Percentiles rank a stretch among this genome's conserved stretches.
Evolutionary conservation across 1,140 invertebrate species (phyloP).

Genomic region (Heliconius himera): DNA sequence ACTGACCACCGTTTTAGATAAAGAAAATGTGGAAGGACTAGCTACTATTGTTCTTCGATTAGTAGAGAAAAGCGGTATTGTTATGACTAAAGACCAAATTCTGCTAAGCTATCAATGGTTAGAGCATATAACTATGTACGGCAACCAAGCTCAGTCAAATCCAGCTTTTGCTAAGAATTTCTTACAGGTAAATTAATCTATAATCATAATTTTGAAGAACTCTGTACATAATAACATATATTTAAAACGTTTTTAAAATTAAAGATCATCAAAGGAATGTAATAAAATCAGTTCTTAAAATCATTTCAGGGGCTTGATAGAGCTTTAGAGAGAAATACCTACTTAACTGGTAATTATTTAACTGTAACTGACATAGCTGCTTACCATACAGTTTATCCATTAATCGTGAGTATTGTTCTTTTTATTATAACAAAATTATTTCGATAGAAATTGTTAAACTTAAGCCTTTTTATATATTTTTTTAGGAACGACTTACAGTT

Average conservation of each 20-base stretch:
- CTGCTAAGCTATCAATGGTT: slow-evolving; percentile 69
- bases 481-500: slow-evolving; percentile 61
- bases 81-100: slow-evolving; percentile 56
- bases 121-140: slow-evolving; percentile 69
- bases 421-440: not conserved
- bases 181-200: slow-evolving; percentile 54
- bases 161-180: slow-evolving; percentile 64
- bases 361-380: slow-evolving; percentile 65
- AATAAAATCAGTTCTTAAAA: not conserved
- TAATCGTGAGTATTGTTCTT: slow-evolving; percentile 60
- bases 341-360: slow-evolving; percentile 64
- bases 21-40: slow-evolving; percentile 72
- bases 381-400: slow-evolving; percentile 65
- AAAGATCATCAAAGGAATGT: not conserved
- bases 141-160: slow-evolving; percentile 64
- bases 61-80: slow-evolving; percentile 48
- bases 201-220: not conserved
- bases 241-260: not conserved
- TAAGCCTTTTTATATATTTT: slow-evolving; percentile 8
- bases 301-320: slow-evolving; percentile 69
- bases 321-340: slow-evolving; percentile 61
- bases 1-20: slow-evolving; percentile 66
- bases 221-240: too few species aligned
- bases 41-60: slow-evolving; percentile 66
- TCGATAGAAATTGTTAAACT: not conserved